Base-by-base conservation (phyloP, 2,888 invertebrate genomes). In the Pollenia labialis region DNA sequence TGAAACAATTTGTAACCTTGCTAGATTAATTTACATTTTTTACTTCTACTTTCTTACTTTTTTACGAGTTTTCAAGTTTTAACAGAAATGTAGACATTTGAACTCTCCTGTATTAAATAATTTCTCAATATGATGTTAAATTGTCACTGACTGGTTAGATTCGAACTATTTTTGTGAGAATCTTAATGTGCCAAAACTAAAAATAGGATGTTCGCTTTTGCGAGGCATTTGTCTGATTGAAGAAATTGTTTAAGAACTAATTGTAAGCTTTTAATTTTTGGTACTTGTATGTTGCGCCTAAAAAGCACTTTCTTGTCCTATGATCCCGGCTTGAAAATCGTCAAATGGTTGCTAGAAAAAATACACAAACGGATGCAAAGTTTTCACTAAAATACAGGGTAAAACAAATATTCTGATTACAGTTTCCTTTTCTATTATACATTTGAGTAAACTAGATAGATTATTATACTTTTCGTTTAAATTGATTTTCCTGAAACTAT, bases 181-280 rank as follows among this genome's bases (percentile, higher is more conserved):
- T 89, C 89, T 89, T 66, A 72, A 52, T 74, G n/a, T 74, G 18
- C 77, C 77, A 85, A 64, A 81, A 79, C 62, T 64, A n/a, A 56
- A 81, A 80, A 71, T 16, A 89, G 81, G 93, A 92, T 92, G 92
- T 90, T 92, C 92, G 92, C 92, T 88, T 90, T 90, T 81, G 92
- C 92, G 92, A 92, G 92, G 92, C 92, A 92, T 92, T 92, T 92
- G 92, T 91, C 92, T 92, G 92, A 92, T 71, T 83, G 71, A 46
- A 16, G 42, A 16, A 14, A 4, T 18, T 56, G 56, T 71, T 56
- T 6, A 10, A 42, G 54, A 44, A 54, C n/a, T 1, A 23, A 23
- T 6, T 0, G 32, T 32, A 32, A 14, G 16, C 42, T 8, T 75
- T 2, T 62, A 12, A 48, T 16, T 50, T n/a, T 14, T 32, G 4